Conservation (phyloP, 2,888 invertebrate species). For the Drosophila koepferae region DNA sequence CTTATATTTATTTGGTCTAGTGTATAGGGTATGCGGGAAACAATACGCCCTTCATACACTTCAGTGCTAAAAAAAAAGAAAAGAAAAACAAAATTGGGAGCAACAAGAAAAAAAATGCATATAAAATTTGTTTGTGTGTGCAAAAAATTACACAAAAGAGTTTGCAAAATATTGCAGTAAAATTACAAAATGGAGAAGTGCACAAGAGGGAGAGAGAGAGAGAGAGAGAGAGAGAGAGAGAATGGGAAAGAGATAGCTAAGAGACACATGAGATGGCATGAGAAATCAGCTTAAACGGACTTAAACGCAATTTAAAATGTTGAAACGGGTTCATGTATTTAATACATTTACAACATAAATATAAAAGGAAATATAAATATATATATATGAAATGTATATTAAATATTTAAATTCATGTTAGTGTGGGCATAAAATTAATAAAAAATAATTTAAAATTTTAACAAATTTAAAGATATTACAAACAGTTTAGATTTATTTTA, state of each 20-base stretch:
- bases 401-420: no score
- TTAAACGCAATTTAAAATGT: conserved; percentile 38
- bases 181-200: conserved; percentile 37
- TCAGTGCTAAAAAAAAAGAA: conserved; percentile 30
- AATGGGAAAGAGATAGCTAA: conserved; percentile 1
- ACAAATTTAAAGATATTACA: no score
- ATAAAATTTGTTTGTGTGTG: conserved; percentile 61
- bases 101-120: conserved; percentile 34
- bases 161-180: conserved; percentile 46
- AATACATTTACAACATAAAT: no score
- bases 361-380: background rate
- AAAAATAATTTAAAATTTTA: background rate
- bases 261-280: conserved; percentile 5
- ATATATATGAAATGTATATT: background rate
- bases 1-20: fast-evolving
- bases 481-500: no score
- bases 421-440: no score
- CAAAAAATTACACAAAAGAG: conserved; percentile 74
- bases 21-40: conserved; percentile 28
- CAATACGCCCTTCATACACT: conserved; percentile 13
- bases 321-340: conserved; percentile 10
- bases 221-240: background rate
- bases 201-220: background rate
- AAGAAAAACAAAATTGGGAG: conserved; percentile 25
- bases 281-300: conserved; percentile 24